These are phyloP conservation scores for Conus canariensis DNA, from an alignment of 2,888 invertebrate genomes.

Conservation along the genomic window DNA sequence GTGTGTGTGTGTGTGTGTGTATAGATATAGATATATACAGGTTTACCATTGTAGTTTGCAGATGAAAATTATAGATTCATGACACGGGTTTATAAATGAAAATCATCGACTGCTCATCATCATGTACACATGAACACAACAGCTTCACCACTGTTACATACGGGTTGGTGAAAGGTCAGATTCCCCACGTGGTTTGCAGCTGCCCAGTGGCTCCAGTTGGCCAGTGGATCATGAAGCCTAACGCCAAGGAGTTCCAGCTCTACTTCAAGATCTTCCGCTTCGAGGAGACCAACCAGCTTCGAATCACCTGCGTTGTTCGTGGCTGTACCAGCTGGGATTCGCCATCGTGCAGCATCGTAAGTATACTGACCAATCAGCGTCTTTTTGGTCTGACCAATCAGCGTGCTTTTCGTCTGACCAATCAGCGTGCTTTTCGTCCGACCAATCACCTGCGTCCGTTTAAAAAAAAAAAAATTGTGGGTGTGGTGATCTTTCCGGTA, in stretches of 20 bases:
- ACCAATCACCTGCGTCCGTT: too few relatives aligned
- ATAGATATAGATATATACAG: background rate
- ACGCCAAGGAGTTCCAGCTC: constrained; percentile 43
- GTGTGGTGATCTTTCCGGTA: too few relatives aligned
- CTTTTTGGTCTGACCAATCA: background rate
- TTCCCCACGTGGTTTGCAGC: background rate
- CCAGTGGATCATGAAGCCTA: constrained; percentile 42
- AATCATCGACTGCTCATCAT: too few relatives aligned
- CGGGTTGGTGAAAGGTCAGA: too few relatives aligned
- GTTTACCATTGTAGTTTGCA: too few relatives aligned
- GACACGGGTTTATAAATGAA: too few relatives aligned
- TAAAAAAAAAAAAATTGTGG: too few relatives aligned
- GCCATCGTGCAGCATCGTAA: constrained; percentile 42
- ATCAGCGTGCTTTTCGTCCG: background rate
- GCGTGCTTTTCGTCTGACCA: background rate
- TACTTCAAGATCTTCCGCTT: constrained; percentile 44
- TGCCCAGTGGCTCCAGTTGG: constrained; percentile 40
- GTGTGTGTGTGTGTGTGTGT: too few relatives aligned
- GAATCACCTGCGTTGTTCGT: constrained; percentile 38
- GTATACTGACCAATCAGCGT: constrained; percentile 5
- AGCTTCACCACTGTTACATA: too few relatives aligned
- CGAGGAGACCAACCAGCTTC: constrained; percentile 38
- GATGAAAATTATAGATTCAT: too few relatives aligned
- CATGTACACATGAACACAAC: too few relatives aligned
- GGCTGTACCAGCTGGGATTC: constrained; percentile 45